Evolutionary conservation across 2,797 vertebrate genomes (phyloP).

Genomic region (Danio jaintianensis): DNA sequence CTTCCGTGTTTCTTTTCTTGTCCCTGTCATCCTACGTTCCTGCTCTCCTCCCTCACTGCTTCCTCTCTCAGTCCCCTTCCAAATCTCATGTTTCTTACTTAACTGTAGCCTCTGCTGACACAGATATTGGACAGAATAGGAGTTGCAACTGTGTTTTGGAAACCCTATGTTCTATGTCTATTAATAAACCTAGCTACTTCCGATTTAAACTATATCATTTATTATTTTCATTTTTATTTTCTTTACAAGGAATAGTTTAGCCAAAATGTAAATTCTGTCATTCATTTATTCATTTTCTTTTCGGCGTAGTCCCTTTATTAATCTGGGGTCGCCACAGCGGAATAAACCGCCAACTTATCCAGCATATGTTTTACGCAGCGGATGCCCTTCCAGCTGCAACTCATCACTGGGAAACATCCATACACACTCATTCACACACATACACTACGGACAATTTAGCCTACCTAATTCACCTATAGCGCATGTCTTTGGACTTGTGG

Average conservation of each 20-base stretch:
- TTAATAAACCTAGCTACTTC: not conserved
- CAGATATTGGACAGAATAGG: slow-evolving; percentile 11
- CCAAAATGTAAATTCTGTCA: not conserved
- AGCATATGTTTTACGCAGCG: no score
- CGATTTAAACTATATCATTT: no score
- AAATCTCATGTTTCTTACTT: slow-evolving; percentile 9
- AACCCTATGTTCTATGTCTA: not conserved
- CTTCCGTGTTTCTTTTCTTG: slow-evolving; percentile 41
- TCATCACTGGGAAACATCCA: no score
- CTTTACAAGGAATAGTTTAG: not conserved
- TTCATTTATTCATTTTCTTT: no score
- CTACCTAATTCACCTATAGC: no score
- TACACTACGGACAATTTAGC: no score
- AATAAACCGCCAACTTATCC: no score
- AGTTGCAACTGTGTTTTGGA: slow-evolving; percentile 6
- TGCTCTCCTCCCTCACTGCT: slow-evolving; percentile 66
- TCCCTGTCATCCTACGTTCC: slow-evolving; percentile 63
- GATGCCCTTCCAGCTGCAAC: no score
- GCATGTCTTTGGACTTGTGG: no score
- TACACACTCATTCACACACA: no score
- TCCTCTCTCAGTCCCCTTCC: slow-evolving; percentile 56
- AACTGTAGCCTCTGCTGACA: not conserved
- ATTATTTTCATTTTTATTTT: not conserved
- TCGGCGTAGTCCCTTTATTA: no score
- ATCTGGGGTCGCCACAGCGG: no score